Evolutionary conservation across 2,888 invertebrate species (phyloP).

Genomic region (Muscina levida): DNA sequence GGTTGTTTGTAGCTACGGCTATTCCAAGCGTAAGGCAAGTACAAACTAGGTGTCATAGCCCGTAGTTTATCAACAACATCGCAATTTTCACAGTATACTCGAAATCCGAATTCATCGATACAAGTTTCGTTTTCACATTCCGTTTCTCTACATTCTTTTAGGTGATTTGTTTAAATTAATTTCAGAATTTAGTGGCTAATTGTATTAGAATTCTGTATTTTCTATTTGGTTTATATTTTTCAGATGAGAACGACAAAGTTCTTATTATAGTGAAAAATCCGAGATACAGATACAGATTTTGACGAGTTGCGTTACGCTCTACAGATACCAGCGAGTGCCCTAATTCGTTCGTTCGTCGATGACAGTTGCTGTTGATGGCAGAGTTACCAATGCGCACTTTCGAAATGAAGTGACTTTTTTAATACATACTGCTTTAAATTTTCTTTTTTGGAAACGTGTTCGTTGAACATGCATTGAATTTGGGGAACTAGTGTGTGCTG

Average conservation of each 20-base stretch:
- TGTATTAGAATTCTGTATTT: constrained; percentile 1
- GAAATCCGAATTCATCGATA: constrained; percentile 7
- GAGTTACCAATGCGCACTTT: no score
- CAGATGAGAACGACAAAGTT: constrained; percentile 34
- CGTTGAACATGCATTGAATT: no score
- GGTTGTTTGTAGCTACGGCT: not conserved
- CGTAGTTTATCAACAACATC: constrained; percentile 39
- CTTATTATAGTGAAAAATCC: constrained; percentile 64
- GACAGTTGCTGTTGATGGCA: no score
- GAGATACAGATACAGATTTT: constrained; percentile 57
- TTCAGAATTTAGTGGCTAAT: not conserved
- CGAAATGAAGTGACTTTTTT: no score
- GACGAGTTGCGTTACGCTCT: no score
- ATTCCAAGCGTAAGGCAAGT: constrained; percentile 25
- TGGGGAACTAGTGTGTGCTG: no score
- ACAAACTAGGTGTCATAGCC: constrained; percentile 44
- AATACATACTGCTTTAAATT: no score
- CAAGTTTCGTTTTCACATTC: not conserved
- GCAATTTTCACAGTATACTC: constrained; percentile 30
- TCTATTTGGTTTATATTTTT: not conserved
- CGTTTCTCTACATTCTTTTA: no score
- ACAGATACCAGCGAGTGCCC: no score
- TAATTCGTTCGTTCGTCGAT: no score
- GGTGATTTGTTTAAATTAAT: not conserved
- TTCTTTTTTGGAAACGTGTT: no score